phyloP scores from a whole-genome alignment of 2,113 vertebrate genomes.

The Glaucidium brasilianum region DNA sequence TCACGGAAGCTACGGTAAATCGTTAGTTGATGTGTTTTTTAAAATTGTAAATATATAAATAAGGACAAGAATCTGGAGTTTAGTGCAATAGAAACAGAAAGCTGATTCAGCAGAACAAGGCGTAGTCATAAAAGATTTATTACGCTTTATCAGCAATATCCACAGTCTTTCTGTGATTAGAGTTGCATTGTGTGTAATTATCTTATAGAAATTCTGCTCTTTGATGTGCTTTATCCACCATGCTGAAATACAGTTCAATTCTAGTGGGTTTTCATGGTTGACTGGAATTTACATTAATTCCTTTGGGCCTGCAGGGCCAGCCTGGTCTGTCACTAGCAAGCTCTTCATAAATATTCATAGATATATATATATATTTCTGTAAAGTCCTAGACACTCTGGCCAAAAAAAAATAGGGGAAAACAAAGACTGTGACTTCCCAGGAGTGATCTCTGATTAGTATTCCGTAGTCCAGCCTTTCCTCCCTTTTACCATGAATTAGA shows the following conservation, averaged over 20 bases:
- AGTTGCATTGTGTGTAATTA: constrained; percentile 71
- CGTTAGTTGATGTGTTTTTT: background rate
- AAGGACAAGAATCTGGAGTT: background rate
- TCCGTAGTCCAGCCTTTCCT: background rate
- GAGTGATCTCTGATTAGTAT: background rate
- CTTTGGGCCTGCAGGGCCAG: constrained; percentile 44
- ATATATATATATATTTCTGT: background rate
- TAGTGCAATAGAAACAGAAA: background rate
- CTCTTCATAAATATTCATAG: constrained; percentile 66
- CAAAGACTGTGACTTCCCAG: background rate
- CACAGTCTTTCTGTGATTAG: constrained; percentile 70
- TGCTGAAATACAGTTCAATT: constrained; percentile 69
- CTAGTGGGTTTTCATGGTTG: constrained; percentile 54
- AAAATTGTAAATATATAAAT: background rate
- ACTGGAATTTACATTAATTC: constrained; percentile 60
- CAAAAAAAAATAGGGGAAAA: background rate
- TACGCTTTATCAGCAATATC: constrained; percentile 71
- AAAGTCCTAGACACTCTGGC: background rate
- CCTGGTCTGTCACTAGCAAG: constrained; percentile 40
- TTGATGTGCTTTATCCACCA: constrained; percentile 69
- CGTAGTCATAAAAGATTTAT: constrained; percentile 47
- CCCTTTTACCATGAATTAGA: background rate
- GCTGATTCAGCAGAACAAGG: constrained; percentile 58
- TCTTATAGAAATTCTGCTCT: constrained; percentile 67
- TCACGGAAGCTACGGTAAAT: background rate